These are phyloP conservation scores for Pogoniulus pusillus DNA, from an alignment of 2,797 vertebrate genomes.

Conservation along the genomic window DNA sequence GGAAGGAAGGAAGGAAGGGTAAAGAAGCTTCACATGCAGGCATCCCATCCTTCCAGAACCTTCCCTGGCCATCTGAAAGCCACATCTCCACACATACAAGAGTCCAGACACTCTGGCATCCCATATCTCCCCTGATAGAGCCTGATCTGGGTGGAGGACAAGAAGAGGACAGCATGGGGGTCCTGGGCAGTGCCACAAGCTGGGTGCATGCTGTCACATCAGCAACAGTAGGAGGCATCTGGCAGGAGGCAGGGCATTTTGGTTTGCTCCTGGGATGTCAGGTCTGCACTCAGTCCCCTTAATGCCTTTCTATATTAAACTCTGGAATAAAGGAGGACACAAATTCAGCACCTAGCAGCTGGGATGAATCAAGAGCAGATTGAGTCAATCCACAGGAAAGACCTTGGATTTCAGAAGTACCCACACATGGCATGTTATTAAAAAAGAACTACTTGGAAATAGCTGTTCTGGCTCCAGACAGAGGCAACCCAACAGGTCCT, in stretches of 20 bases:
- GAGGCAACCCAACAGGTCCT: neutral
- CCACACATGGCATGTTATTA: neutral
- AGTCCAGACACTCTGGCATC: neutral
- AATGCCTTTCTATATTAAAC: neutral
- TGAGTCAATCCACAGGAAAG: neutral
- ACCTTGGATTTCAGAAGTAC: neutral
- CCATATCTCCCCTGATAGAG: neutral
- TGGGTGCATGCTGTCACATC: fast-evolving
- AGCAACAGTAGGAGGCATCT: neutral
- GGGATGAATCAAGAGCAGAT: neutral
- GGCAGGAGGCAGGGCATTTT: neutral
- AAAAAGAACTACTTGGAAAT: neutral
- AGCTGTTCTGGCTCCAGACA: neutral
- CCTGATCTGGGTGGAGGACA: no score
- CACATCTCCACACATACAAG: neutral
- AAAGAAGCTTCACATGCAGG: neutral
- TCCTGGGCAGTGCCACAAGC: neutral
- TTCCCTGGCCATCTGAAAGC: neutral
- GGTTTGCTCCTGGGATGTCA: neutral
- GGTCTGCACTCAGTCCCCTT: neutral
- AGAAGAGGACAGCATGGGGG: neutral
- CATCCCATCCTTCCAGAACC: neutral
- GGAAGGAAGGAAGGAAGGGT: no score
- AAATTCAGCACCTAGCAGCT: neutral
- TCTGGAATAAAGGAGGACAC: neutral